Percentiles rank a stretch among this genome's conserved stretches.
Evolutionary conservation across 35 echinoderm and acorn worm species (phyloP).

Genomic region (Holothuria glaberrima): DNA sequence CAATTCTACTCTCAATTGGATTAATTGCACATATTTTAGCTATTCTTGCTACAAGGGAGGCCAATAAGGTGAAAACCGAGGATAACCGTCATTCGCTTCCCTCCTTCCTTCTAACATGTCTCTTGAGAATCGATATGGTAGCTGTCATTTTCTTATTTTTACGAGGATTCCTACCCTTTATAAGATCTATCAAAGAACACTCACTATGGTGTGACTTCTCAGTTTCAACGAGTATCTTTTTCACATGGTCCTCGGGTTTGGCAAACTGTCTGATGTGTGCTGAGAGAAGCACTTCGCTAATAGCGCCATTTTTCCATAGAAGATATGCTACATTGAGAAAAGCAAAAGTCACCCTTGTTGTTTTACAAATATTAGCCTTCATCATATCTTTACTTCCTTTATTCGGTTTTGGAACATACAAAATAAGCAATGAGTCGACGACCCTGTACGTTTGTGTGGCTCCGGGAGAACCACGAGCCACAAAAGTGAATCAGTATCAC

Average conservation of each 20-base stretch:
- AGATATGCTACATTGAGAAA: background rate
- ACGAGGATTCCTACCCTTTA: background rate
- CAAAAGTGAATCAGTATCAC: slow-evolving; percentile 11
- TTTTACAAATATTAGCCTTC: background rate
- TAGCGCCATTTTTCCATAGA: slow-evolving; percentile 24
- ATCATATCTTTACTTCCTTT: background rate
- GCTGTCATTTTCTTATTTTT: slow-evolving; percentile 9
- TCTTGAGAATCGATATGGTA: slow-evolving; percentile 15
- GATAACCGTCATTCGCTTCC: background rate
- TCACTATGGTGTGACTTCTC: no score
- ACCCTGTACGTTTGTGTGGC: background rate
- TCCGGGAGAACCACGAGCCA: slow-evolving; percentile 3
- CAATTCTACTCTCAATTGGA: background rate
- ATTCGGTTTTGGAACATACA: slow-evolving; percentile 8
- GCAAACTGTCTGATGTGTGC: no score
- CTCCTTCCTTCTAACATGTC: no score
- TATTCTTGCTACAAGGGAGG: slow-evolving; percentile 6
- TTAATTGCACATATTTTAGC: slow-evolving; percentile 18
- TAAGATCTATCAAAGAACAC: background rate
- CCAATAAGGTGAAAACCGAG: background rate
- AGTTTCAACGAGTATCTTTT: slow-evolving; percentile 29
- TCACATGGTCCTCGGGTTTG: slow-evolving; percentile 28
- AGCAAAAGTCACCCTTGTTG: background rate
- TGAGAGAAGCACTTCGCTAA: slow-evolving; percentile 8
- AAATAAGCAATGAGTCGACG: background rate